These are phyloP conservation scores for Synaphobranchus kaupii DNA, from an alignment of 2,797 vertebrate species.

Conservation along the genomic window DNA sequence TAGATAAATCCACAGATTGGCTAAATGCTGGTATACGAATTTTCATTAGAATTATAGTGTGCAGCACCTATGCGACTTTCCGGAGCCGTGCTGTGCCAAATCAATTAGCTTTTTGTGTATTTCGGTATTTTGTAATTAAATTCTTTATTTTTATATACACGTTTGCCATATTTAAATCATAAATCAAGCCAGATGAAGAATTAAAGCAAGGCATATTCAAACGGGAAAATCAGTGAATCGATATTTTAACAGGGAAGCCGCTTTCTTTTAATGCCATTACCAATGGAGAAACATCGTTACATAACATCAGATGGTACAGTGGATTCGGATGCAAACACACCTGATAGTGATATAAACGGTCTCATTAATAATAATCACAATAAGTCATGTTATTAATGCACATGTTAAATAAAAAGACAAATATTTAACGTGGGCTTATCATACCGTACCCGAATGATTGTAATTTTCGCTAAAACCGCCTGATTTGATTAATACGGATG, in stretches of 20 bases:
- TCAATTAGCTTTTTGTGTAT: not conserved
- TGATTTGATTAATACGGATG: constrained; percentile 31
- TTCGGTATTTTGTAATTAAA: not conserved
- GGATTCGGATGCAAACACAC: constrained; percentile 24
- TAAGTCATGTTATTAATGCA: not conserved
- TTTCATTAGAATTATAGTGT: not conserved
- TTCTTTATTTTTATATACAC: not conserved
- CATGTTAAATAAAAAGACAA: not conserved
- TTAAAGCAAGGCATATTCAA: not conserved
- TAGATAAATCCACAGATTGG: not conserved
- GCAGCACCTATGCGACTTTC: not conserved
- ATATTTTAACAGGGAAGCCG: not conserved
- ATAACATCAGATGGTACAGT: constrained; percentile 5
- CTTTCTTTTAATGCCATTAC: not conserved
- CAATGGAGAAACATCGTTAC: not conserved
- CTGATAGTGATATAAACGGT: constrained; percentile 1
- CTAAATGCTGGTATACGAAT: not conserved
- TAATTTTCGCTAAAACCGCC: not conserved
- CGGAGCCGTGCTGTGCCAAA: not conserved
- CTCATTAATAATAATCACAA: constrained; percentile 14
- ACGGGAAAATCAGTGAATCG: not conserved
- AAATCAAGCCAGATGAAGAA: not conserved
- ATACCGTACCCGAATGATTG: not conserved
- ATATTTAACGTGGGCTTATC: not conserved
- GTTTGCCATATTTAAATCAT: not conserved